These are phyloP conservation scores for Synanthedon vespiformis DNA, from an alignment of 2,888 invertebrate genomes.

Conservation along the genomic window DNA sequence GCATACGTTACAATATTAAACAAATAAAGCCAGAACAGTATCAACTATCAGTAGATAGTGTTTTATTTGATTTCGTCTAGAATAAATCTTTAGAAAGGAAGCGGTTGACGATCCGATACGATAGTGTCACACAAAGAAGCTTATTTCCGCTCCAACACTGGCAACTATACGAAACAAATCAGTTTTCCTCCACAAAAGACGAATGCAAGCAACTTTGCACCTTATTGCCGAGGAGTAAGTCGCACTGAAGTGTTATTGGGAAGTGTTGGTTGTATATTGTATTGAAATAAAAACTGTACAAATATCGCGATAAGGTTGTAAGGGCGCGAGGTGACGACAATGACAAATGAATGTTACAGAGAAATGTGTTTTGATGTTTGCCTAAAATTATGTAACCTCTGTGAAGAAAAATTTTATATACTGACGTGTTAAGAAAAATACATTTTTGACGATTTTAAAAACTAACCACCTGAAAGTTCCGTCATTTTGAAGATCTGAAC, in stretches of 20 bases:
- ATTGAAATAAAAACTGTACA: constrained; percentile 65
- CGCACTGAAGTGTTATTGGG: background rate
- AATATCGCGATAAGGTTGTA: constrained; percentile 64
- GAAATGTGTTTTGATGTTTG: constrained; percentile 10
- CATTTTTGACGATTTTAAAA: too few relatives aligned
- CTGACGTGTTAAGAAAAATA: too few relatives aligned
- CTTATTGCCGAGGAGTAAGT: constrained; percentile 7
- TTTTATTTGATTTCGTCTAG: constrained; percentile 61
- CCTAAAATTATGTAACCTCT: constrained; percentile 22
- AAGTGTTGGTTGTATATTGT: constrained; percentile 39
- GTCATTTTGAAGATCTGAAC: too few relatives aligned
- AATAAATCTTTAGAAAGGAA: constrained; percentile 63
- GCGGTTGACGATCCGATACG: constrained; percentile 61
- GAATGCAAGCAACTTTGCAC: constrained; percentile 11
- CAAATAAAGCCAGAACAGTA: background rate
- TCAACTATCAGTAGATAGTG: constrained; percentile 27
- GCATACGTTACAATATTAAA: background rate
- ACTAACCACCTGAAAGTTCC: too few relatives aligned
- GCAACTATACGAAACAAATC: constrained; percentile 38
- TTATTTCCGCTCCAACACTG: constrained; percentile 61
- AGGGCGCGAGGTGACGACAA: constrained; percentile 62
- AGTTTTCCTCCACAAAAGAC: constrained; percentile 19
- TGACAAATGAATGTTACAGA: constrained; percentile 33
- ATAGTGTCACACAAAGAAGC: constrained; percentile 64
- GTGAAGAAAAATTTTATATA: constrained; percentile 12